Conservation (phyloP, 1,140 invertebrate species). For the Caerostris darwini region DNA sequence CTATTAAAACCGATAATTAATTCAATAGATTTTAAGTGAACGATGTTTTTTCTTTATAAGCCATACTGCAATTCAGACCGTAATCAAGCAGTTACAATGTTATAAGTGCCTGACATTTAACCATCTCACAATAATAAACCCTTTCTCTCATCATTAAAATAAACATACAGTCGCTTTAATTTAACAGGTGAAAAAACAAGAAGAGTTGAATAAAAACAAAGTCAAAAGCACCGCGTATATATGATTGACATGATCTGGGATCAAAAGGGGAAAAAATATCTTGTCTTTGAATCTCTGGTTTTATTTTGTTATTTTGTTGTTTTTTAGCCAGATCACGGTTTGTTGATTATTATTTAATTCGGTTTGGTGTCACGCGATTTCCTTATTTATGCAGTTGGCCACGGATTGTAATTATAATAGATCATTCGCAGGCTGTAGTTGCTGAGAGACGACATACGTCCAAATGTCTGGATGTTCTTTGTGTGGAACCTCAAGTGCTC, state of each 20-base stretch:
- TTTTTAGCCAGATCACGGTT: background rate
- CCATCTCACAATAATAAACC: background rate
- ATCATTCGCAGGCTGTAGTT: background rate
- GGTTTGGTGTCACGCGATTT: background rate
- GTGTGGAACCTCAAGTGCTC: background rate
- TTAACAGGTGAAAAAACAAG: background rate
- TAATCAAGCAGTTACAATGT: background rate
- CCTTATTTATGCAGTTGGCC: conserved; percentile 13
- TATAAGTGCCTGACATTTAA: background rate
- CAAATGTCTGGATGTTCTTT: background rate
- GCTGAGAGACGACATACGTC: background rate
- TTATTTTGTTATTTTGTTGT: background rate
- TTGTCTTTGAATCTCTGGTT: no score
- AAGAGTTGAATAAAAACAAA: background rate
- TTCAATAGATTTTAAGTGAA: no score
- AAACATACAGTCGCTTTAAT: background rate
- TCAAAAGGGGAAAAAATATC: conserved; percentile 10
- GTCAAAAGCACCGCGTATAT: background rate
- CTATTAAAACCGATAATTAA: no score
- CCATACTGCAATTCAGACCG: background rate
- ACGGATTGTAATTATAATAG: background rate
- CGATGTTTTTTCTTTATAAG: no score
- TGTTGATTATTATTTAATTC: conserved; percentile 20
- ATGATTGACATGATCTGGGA: conserved; percentile 8
- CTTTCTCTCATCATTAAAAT: background rate